Evolutionary conservation across 2,888 invertebrate species (phyloP).

Genomic region (Ephialtes manifestator): DNA sequence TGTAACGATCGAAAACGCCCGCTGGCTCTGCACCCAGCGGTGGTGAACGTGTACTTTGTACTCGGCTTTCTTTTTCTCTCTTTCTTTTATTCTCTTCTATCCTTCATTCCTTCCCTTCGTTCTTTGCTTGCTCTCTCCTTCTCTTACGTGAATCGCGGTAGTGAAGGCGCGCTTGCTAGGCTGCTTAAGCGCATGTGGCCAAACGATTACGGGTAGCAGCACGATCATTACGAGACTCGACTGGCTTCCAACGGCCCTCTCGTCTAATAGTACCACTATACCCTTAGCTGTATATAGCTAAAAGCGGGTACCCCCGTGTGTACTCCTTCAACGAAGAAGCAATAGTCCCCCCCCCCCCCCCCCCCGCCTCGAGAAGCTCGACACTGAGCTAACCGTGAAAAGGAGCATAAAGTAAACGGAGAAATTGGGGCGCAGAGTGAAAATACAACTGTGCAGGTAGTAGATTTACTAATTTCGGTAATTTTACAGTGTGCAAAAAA

Average conservation of each 20-base stretch:
- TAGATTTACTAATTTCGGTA: neutral
- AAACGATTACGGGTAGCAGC: constrained; percentile 65
- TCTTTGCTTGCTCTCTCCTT: constrained; percentile 22
- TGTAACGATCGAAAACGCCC: constrained; percentile 66
- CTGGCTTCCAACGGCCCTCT: constrained; percentile 59
- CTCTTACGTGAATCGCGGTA: constrained; percentile 59
- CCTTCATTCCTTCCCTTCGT: constrained; percentile 34
- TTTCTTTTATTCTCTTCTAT: constrained; percentile 45
- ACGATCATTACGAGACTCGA: constrained; percentile 68
- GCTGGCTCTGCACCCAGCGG: constrained; percentile 43
- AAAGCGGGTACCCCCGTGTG: neutral
- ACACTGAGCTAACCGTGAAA: constrained; percentile 1
- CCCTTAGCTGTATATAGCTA: constrained; percentile 9
- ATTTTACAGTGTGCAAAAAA: neutral
- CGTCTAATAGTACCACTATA: constrained; percentile 50
- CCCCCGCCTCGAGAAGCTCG: neutral
- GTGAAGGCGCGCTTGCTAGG: constrained; percentile 52
- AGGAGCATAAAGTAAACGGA: constrained; percentile 11
- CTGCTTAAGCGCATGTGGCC: constrained; percentile 62
- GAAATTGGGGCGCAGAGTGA: neutral
- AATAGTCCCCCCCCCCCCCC: constrained; percentile 1
- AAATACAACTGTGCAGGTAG: neutral
- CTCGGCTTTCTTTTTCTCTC: constrained; percentile 48
- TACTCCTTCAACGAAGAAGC: constrained; percentile 41
- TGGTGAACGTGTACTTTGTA: constrained; percentile 69